phyloP scores from a whole-genome alignment of 1,140 invertebrate species.

The Colletes latitarsis region DNA sequence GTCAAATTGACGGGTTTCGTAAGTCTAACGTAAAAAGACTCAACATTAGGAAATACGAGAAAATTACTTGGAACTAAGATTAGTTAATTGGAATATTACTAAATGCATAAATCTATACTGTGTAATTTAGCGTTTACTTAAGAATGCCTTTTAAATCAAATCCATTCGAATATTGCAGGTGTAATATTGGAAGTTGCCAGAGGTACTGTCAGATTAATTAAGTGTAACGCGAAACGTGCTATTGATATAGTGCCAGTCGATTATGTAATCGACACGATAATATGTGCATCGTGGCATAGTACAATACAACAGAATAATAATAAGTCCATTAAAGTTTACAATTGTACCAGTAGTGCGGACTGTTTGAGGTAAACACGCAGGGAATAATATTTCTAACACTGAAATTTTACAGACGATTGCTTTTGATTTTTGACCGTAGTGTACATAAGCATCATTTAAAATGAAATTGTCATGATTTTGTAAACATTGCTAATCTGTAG shows the following conservation, averaged over 20 bases:
- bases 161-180: constrained; percentile 78
- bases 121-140: too few relatives aligned
- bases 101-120: too few relatives aligned
- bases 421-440: too few relatives aligned
- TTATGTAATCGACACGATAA: constrained; percentile 93
- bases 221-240: constrained; percentile 86
- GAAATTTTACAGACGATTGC: not conserved
- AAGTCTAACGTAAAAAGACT: too few relatives aligned
- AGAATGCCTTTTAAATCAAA: too few relatives aligned
- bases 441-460: too few relatives aligned
- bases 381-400: not conserved
- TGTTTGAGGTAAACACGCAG: constrained; percentile 83
- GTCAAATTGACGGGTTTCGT: too few relatives aligned
- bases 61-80: too few relatives aligned
- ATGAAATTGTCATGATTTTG: too few relatives aligned
- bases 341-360: constrained; percentile 93
- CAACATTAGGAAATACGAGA: too few relatives aligned
- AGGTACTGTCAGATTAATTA: constrained; percentile 92
- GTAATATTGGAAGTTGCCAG: constrained; percentile 92
- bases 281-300: constrained; percentile 91
- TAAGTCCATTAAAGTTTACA: constrained; percentile 89
- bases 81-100: too few relatives aligned
- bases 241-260: constrained; percentile 96
- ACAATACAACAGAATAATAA: constrained; percentile 82
- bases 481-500: constrained; percentile 60